Conservation (phyloP, 2,888 invertebrate species). For the Ptychoptera albimana region DNA sequence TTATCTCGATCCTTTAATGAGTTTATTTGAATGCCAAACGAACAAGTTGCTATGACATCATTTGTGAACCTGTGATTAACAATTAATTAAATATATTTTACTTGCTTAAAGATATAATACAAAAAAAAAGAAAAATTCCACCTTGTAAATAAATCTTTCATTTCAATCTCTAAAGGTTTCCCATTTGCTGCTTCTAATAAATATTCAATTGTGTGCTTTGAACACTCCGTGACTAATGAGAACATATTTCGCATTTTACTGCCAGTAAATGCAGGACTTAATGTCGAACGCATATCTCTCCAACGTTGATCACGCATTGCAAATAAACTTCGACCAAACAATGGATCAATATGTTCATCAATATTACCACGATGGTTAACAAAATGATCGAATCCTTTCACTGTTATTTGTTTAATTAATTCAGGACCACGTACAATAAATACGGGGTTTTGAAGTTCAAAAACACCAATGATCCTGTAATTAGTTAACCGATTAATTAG, state of each 20-base stretch:
- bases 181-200: slow-evolving; percentile 2
- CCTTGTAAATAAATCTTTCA: slow-evolving; percentile 31
- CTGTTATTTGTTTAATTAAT: slow-evolving; percentile 7
- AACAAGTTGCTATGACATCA: slow-evolving; percentile 31
- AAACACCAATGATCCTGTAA: slow-evolving; percentile 27
- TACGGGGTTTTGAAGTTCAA: slow-evolving; percentile 22
- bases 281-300: slow-evolving; percentile 19
- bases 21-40: slow-evolving; percentile 34
- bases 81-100: no score
- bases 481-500: neutral
- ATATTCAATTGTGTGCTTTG: neutral
- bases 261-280: slow-evolving; percentile 23
- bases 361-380: slow-evolving; percentile 5
- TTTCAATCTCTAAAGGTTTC: slow-evolving; percentile 18
- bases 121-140: no score
- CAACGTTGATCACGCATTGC: slow-evolving; percentile 13
- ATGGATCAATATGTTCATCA: neutral
- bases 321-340: slow-evolving; percentile 7
- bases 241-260: slow-evolving; percentile 23
- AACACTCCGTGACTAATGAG: no score
- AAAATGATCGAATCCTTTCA: slow-evolving; percentile 10
- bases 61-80: slow-evolving; percentile 18
- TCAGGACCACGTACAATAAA: slow-evolving; percentile 31
- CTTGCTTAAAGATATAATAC: no score
- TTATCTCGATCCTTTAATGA: slow-evolving; percentile 36